Conservation (phyloP, 2,888 invertebrate species). For the Pomacea canaliculata region DNA sequence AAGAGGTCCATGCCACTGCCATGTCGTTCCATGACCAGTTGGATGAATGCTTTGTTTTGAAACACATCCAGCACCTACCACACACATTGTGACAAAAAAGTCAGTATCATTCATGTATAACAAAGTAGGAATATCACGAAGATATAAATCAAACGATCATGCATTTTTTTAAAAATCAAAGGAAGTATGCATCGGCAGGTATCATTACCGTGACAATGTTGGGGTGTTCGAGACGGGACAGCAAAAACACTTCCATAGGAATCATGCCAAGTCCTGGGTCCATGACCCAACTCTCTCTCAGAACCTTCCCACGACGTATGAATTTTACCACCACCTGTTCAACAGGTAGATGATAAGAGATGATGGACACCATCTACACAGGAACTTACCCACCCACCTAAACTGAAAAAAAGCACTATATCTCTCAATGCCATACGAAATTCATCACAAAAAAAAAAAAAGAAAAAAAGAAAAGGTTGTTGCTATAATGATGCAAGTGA, state of each 20-base stretch:
- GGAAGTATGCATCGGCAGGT: too few relatives aligned
- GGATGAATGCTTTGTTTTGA: constrained; percentile 79
- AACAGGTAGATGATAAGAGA: neutral
- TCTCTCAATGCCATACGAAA: too few relatives aligned
- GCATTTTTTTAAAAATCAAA: too few relatives aligned
- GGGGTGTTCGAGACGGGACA: constrained; percentile 77
- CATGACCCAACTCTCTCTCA: constrained; percentile 77
- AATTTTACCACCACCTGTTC: constrained; percentile 79
- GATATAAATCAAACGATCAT: too few relatives aligned
- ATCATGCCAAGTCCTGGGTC: constrained; percentile 70
- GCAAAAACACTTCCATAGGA: constrained; percentile 79
- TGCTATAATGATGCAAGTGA: too few relatives aligned
- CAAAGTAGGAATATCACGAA: too few relatives aligned
- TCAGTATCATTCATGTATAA: too few relatives aligned
- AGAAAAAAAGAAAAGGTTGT: too few relatives aligned
- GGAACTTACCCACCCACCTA: too few relatives aligned
- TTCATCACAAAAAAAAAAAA: too few relatives aligned
- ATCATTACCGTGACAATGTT: constrained; percentile 75
- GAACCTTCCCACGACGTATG: constrained; percentile 79
- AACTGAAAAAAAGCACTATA: too few relatives aligned
- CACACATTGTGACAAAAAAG: neutral
- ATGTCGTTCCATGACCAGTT: constrained; percentile 84
- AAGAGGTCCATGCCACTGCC: constrained; percentile 83
- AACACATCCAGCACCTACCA: constrained; percentile 76
- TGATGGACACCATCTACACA: too few relatives aligned